Conservation (phyloP, 2,888 invertebrate species). For the Beris morrisii region DNA sequence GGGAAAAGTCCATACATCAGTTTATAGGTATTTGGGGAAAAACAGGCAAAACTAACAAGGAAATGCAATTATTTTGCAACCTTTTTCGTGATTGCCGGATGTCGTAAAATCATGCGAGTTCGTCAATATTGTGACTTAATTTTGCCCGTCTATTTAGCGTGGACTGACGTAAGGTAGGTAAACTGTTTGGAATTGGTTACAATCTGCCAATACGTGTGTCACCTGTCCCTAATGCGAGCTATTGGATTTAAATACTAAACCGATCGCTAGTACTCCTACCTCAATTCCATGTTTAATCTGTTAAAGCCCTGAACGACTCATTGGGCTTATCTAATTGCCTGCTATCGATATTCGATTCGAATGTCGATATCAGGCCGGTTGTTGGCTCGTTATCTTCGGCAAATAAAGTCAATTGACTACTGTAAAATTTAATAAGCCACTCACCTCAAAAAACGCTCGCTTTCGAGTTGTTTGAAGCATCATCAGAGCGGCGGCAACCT, state of each 20-base stretch:
- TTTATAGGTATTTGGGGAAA: no score
- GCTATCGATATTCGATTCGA: constrained; percentile 15
- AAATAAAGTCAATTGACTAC: constrained; percentile 40
- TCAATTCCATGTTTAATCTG: constrained; percentile 6
- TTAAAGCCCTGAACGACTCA: background rate
- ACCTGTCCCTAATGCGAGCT: no score
- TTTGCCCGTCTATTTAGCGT: no score
- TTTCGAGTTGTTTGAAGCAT: constrained; percentile 11
- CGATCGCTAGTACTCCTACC: background rate
- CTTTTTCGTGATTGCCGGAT: no score
- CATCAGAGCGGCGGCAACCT: constrained; percentile 8
- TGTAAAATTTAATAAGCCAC: constrained; percentile 39
- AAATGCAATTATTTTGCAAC: no score
- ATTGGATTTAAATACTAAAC: background rate
- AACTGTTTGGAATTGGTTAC: no score
- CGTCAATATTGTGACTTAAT: no score
- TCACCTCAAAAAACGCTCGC: constrained; percentile 16
- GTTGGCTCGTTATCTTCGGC: constrained; percentile 30
- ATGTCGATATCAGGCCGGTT: background rate
- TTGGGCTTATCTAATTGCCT: constrained; percentile 19
- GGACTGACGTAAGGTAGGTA: no score
- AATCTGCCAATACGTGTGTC: no score
- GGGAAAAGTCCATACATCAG: no score
- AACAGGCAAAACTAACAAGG: no score
- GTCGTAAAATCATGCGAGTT: no score